A percentile compares a stretch with the other conserved stretches of the same genome.
Evolutionary conservation across 2,797 vertebrate species (phyloP).

Genomic region (Poeciliopsis turneri): DNA sequence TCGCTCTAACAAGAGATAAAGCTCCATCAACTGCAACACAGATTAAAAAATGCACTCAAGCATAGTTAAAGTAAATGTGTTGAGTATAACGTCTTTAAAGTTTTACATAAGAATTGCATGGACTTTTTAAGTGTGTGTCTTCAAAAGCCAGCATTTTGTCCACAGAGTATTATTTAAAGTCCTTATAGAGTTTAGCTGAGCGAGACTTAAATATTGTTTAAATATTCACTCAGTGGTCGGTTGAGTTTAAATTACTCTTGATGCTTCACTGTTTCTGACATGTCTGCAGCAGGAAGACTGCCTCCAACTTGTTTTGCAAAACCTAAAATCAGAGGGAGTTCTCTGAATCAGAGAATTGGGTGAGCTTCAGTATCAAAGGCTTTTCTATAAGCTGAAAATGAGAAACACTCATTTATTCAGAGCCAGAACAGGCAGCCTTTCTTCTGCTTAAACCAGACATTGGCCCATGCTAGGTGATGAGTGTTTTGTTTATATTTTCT

Average conservation of each 20-base stretch:
- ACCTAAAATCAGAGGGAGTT: constrained; percentile 32
- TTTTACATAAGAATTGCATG: not conserved
- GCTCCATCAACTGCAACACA: constrained; percentile 46
- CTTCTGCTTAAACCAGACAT: constrained; percentile 4
- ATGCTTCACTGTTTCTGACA: constrained; percentile 52
- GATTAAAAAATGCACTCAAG: constrained; percentile 41
- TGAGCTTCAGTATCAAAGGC: constrained; percentile 47
- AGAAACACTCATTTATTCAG: constrained; percentile 23
- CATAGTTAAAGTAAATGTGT: constrained; percentile 15
- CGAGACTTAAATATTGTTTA: constrained; percentile 36
- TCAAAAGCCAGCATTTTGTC: constrained; percentile 18
- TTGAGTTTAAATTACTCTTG: constrained; percentile 22
- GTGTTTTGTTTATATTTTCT: not conserved
- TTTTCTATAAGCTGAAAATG: constrained; percentile 8
- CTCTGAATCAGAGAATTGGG: constrained; percentile 40
- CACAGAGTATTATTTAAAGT: constrained; percentile 23
- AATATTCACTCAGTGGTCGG: constrained; percentile 44
- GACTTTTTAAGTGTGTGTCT: constrained; percentile 10
- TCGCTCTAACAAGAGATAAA: constrained; percentile 36
- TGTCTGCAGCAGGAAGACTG: constrained; percentile 25
- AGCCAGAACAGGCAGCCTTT: constrained; percentile 10
- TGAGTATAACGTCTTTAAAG: not conserved
- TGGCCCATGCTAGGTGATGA: constrained; percentile 3
- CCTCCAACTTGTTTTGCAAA: constrained; percentile 43
- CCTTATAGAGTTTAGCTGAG: constrained; percentile 43